Conservation (phyloP, 2,113 vertebrate genomes). For the Chloroceryle aenea region DNA sequence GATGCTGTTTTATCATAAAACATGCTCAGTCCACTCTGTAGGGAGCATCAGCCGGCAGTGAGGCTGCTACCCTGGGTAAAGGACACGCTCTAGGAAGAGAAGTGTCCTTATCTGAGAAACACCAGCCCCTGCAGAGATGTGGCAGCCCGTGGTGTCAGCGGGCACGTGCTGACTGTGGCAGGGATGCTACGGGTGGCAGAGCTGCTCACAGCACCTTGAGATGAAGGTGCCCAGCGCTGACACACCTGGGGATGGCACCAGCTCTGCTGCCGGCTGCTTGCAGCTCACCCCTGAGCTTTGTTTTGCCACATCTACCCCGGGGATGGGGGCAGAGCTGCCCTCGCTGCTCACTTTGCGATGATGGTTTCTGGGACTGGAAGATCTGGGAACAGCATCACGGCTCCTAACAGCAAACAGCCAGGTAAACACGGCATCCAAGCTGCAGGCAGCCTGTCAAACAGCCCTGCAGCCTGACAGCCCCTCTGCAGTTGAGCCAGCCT, state of each 20-base stretch:
- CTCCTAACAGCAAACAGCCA: not conserved
- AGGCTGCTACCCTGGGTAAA: not conserved
- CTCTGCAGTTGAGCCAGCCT: not conserved
- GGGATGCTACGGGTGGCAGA: not conserved
- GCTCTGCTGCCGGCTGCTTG: not conserved
- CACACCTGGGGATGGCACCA: not conserved
- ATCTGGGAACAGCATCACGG: not conserved
- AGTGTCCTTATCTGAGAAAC: not conserved
- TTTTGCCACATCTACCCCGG: not conserved
- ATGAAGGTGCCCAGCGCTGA: not conserved
- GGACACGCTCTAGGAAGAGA: not conserved
- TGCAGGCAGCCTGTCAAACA: not conserved
- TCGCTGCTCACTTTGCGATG: not conserved
- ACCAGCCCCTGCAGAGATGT: not conserved
- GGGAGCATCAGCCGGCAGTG: not conserved
- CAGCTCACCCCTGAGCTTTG: not conserved
- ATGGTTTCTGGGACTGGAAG: not conserved
- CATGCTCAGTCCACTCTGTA: not conserved
- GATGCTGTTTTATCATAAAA: not conserved
- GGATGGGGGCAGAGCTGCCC: not conserved
- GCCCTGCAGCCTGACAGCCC: not conserved
- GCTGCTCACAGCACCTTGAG: not conserved
- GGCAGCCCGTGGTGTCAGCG: rapidly evolving
- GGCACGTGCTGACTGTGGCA: not conserved
- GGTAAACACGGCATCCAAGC: rapidly evolving